Conservation (phyloP, 1,140 invertebrate species). For the Brachionus koreanus region DNA sequence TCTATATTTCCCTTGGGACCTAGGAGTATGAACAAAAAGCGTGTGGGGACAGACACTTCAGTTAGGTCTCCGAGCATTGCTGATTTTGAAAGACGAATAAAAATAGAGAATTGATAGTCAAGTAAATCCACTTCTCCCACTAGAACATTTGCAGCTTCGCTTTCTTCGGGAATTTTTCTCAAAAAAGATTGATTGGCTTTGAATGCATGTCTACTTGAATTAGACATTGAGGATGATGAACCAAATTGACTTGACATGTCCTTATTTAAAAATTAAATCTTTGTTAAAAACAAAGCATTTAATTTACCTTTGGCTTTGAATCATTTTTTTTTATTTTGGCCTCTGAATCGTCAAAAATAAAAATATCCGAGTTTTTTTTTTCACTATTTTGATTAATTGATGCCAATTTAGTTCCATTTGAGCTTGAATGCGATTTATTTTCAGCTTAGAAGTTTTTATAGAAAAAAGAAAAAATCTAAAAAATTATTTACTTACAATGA, state of each 20-base stretch:
- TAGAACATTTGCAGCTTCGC: constrained; percentile 92
- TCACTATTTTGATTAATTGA: background rate
- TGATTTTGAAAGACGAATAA: constrained; percentile 84
- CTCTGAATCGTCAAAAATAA: background rate
- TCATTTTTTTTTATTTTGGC: background rate
- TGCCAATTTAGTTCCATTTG: background rate
- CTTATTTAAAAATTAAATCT: background rate
- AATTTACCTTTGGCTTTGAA: constrained; percentile 28
- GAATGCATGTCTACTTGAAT: background rate
- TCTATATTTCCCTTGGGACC: constrained; percentile 76
- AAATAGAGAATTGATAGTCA: constrained; percentile 76
- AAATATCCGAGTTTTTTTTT: background rate
- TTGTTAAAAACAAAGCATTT: background rate
- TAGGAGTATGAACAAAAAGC: constrained; percentile 88
- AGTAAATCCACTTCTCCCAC: constrained; percentile 90
- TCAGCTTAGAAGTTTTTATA: background rate
- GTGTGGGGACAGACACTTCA: constrained; percentile 83
- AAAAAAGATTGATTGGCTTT: constrained; percentile 81
- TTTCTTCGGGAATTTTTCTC: constrained; percentile 88
- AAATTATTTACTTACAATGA: background rate
- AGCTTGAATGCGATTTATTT: background rate
- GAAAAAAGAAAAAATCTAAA: background rate
- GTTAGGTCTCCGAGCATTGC: constrained; percentile 33
- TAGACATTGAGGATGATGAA: background rate
- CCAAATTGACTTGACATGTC: background rate